Percentiles rank a stretch among this genome's conserved stretches.
phyloP scores from a whole-genome alignment of 1,140 invertebrate species.

The Drosophila nasuta region DNA sequence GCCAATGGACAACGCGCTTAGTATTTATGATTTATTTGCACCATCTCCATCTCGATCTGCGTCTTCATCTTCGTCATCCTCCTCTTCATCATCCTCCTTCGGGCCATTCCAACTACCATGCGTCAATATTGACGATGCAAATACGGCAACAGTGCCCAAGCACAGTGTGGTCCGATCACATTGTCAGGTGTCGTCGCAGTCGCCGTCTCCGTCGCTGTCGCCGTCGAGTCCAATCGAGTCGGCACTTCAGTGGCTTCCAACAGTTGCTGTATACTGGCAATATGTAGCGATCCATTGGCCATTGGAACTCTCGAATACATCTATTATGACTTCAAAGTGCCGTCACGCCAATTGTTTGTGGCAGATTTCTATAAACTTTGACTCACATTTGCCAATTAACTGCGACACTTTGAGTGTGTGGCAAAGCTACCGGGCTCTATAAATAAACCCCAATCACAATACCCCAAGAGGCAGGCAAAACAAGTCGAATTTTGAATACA shows the following conservation, averaged over 20 bases:
- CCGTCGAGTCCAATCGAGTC: conserved; percentile 44
- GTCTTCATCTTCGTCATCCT: conserved; percentile 2
- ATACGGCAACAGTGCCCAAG: conserved; percentile 52
- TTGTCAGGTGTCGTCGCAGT: conserved; percentile 66
- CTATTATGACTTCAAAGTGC: conserved; percentile 82
- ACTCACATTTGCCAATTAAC: conserved; percentile 84
- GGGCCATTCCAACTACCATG: conserved; percentile 68
- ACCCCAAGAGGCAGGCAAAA: neutral
- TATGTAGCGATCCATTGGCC: neutral
- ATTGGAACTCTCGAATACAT: conserved; percentile 52
- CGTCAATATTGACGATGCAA: conserved; percentile 77
- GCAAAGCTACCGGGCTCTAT: conserved; percentile 74
- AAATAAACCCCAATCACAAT: conserved; percentile 72
- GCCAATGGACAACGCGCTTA: conserved; percentile 49
- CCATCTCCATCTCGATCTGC: conserved; percentile 38
- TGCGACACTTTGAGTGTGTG: conserved; percentile 80
- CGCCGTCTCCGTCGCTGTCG: conserved; percentile 53
- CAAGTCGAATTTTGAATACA: conserved; percentile 28
- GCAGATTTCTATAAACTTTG: conserved; percentile 79
- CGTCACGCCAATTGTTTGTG: conserved; percentile 79
- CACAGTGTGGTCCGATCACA: conserved; percentile 54
- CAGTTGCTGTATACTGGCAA: neutral
- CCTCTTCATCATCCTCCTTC: conserved; percentile 46
- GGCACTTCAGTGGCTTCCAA: conserved; percentile 55
- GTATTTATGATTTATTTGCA: conserved; percentile 83